Base-by-base conservation (phyloP, 92 coral and sea anemone genomes). In the Actinostola sp. region DNA sequence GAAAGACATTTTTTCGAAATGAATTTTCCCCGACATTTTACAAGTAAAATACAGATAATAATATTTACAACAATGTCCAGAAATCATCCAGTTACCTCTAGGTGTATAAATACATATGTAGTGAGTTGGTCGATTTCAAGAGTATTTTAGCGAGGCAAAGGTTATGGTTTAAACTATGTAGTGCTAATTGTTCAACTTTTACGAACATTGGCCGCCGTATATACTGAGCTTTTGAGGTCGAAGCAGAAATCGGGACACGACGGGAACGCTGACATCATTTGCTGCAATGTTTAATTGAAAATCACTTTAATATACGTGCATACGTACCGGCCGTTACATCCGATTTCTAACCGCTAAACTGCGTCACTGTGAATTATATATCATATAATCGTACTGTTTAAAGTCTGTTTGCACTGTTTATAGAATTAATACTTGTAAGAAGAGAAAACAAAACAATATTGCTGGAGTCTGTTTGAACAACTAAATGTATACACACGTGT, bases 31-130 rank as follows among this genome's bases (percentile, higher is more conserved):
- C 42, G 11, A 36, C 11, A 36, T 36, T 36, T 36, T 36, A 36
- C 11, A 36, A 11, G 4, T 36, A 4, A 36, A 36, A 49, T 6
- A 17, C 19, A 6, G 20, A 1, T 53, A 53, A 53, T 53, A 17
- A 20, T 53, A 53, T 53, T 48, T 23, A 53, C 25, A 23, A 2
- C 35, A 12, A 33, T 65, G 34, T 65, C 71, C 71, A 65, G 71
- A 41, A 41, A 65, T 65, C 41, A 38, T 38, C 42, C 1, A 65
- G 13, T 53, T 23, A 53, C 27, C 30, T 6, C 27, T 6, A 20
- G 2, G 6, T 16, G 59, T 65, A 13, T 24, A 20, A 65, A 60
- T 5, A 63, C 68, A 53, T 25, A 53, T 23, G 59, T 3, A 3
- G 2, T 20, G 27, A 2, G 2, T 53, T 19, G 30, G 59, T 53